These are phyloP conservation scores for Drosophila oshimai DNA, from an alignment of 1,140 invertebrate genomes.

Conservation along the genomic window DNA sequence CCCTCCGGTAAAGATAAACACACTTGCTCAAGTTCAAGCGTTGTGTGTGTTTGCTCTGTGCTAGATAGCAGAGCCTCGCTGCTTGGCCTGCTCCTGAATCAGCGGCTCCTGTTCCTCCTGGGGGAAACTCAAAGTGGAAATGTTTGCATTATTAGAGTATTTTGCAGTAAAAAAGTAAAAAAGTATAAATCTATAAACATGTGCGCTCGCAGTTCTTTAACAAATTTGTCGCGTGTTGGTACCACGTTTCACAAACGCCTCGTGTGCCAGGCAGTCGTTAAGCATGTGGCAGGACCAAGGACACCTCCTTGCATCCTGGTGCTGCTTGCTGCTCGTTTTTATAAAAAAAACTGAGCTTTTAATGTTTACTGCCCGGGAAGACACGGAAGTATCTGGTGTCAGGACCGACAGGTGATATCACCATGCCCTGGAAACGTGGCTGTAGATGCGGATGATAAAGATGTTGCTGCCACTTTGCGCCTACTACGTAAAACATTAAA, in stretches of 20 bases:
- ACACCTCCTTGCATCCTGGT: conserved; percentile 39
- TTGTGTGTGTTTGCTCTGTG: too few species aligned
- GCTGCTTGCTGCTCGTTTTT: conserved; percentile 23
- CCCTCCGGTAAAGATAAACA: too few species aligned
- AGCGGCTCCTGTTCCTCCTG: too few species aligned
- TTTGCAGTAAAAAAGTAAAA: too few species aligned
- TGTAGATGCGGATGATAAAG: conserved; percentile 15
- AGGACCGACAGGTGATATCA: conserved; percentile 56
- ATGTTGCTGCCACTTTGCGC: conserved; percentile 56
- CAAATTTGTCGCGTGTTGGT: too few species aligned
- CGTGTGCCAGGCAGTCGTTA: conserved; percentile 47
- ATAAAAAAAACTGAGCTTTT: conserved; percentile 74
- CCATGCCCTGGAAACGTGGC: conserved; percentile 30
- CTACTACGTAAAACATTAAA: conserved; percentile 78
- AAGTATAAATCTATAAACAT: too few species aligned
- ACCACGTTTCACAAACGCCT: conserved; percentile 71
- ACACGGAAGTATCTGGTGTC: conserved; percentile 49
- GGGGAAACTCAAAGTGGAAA: too few species aligned
- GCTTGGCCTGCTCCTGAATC: too few species aligned
- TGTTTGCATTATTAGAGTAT: too few species aligned
- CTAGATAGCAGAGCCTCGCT: too few species aligned
- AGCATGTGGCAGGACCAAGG: conserved; percentile 52
- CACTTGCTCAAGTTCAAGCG: too few species aligned
- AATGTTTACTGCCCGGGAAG: conserved; percentile 59
- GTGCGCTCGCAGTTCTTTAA: too few species aligned